Conservation (phyloP, 2,113 vertebrate species). For the Pangasianodon hypophthalmus region DNA sequence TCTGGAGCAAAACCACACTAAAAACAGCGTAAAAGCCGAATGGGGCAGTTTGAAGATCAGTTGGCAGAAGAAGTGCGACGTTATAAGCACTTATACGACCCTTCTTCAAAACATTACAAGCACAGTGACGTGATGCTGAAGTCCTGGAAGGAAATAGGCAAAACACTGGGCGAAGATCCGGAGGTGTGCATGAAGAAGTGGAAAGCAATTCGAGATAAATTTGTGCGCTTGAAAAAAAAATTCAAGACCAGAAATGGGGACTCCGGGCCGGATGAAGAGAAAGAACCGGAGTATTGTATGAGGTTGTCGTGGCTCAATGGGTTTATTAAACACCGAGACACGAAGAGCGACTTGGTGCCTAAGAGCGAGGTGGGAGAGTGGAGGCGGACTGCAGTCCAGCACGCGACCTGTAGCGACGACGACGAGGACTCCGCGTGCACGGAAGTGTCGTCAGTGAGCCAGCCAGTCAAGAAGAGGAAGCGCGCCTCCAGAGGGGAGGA, state of each 20-base stretch:
- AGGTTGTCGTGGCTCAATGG: not conserved
- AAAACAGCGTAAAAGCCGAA: not conserved
- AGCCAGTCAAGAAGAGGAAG: not conserved
- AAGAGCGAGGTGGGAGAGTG: not conserved
- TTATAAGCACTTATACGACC: slow-evolving; percentile 17
- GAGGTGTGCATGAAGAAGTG: slow-evolving; percentile 16
- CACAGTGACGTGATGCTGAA: not conserved
- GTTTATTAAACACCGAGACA: slow-evolving; percentile 16
- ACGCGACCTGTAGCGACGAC: not conserved
- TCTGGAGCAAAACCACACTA: not conserved
- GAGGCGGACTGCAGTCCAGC: not conserved
- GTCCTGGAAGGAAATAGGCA: not conserved
- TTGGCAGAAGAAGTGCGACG: not conserved
- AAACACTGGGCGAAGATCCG: not conserved
- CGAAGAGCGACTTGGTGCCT: not conserved
- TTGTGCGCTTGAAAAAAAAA: slow-evolving; percentile 1
- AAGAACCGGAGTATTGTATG: not conserved
- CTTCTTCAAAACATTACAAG: slow-evolving; percentile 11
- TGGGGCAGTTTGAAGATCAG: not conserved
- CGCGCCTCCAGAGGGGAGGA: not conserved
- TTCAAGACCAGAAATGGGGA: not conserved
- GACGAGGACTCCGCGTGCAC: not conserved
- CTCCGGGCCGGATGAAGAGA: not conserved
- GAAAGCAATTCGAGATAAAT: slow-evolving; percentile 4
- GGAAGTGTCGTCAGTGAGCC: slow-evolving; percentile 16